Conservation (phyloP, 2,797 vertebrate genomes). For the Poecilia gillii region DNA sequence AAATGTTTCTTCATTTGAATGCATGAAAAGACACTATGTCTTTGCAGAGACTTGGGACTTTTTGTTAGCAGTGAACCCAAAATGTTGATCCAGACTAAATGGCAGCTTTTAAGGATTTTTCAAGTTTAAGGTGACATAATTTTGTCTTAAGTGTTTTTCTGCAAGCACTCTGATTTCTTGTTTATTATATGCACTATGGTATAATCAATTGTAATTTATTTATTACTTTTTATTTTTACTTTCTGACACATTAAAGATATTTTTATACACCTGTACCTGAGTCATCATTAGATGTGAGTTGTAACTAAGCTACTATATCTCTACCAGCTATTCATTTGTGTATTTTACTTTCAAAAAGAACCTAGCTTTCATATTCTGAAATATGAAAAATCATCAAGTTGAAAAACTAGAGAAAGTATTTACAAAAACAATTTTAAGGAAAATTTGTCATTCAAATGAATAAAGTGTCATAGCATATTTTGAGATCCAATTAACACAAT, state of each 20-base stretch:
- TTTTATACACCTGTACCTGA: conserved; percentile 65
- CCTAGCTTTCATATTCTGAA: neutral
- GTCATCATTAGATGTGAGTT: neutral
- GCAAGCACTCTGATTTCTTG: conserved; percentile 33
- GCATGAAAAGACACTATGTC: conserved; percentile 52
- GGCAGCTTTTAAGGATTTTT: neutral
- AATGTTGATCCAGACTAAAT: conserved; percentile 22
- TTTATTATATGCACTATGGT: conserved; percentile 59
- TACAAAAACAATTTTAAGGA: neutral
- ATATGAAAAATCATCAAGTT: neutral
- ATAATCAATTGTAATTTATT: conserved; percentile 60
- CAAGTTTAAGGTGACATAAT: neutral
- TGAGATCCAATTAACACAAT: neutral
- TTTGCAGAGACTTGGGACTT: conserved; percentile 26
- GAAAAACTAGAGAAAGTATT: neutral
- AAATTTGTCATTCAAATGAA: neutral
- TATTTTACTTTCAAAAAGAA: neutral
- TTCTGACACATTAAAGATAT: conserved; percentile 77
- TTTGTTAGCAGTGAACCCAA: conserved; percentile 19
- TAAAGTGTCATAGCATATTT: neutral
- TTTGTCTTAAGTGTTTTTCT: conserved; percentile 15
- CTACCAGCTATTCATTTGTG: neutral
- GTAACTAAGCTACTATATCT: neutral
- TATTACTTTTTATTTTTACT: conserved; percentile 54
- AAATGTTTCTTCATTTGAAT: conserved; percentile 40